A percentile compares a stretch with the other conserved stretches of the same genome.
Conservation (phyloP, 2,113 vertebrate species). For the Opisthocomus hoazin region DNA sequence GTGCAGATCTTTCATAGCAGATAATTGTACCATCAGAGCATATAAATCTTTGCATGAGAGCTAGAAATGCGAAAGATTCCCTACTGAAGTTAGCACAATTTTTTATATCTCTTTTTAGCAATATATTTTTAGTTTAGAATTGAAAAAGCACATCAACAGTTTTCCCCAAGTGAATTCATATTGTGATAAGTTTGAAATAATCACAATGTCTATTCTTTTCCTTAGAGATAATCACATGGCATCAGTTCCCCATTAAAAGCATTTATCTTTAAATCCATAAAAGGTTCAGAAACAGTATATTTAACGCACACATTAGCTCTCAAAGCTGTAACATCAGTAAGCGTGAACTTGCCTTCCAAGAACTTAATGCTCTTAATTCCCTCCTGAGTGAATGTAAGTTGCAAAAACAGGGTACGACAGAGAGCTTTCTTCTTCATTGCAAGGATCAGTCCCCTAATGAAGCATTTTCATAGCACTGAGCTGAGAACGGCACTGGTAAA, state of each 20-base stretch:
- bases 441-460: not conserved
- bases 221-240: not conserved
- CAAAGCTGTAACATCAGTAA: not conserved
- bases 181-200: conserved; percentile 16
- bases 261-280: not conserved
- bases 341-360: not conserved
- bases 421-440: not conserved
- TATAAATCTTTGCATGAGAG: not conserved
- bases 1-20: not conserved
- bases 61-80: not conserved
- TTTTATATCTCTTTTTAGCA: not conserved
- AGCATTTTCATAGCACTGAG: not conserved
- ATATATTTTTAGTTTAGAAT: not conserved
- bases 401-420: not conserved
- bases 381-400: not conserved
- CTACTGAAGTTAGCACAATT: not conserved
- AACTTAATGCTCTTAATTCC: not conserved
- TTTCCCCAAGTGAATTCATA: not conserved
- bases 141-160: not conserved
- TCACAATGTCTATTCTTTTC: not conserved
- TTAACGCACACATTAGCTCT: not conserved
- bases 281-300: not conserved
- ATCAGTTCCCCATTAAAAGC: not conserved
- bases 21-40: not conserved
- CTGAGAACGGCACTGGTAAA: not conserved